Evolutionary conservation across 2,797 vertebrate genomes (phyloP).

Genomic region (Antennarius maculatus): DNA sequence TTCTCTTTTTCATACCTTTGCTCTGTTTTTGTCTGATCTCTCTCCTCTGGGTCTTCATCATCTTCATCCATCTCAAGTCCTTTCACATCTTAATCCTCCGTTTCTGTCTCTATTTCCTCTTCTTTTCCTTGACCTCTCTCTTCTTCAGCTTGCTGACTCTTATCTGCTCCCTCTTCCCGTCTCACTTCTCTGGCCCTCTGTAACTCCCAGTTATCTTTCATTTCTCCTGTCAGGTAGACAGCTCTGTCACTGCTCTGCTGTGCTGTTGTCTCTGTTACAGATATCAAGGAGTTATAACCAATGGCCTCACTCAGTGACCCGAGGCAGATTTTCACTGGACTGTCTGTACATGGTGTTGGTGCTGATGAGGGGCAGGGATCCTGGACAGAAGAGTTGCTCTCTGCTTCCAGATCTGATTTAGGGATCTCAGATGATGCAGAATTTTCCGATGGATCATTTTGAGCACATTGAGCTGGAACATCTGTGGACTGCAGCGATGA

Average conservation of each 20-base stretch:
- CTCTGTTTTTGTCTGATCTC: not conserved
- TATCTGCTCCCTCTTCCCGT: conserved; percentile 5
- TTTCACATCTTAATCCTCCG: not conserved
- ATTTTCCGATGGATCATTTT: conserved; percentile 7
- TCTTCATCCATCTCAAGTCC: not conserved
- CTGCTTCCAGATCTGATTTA: conserved; percentile 6
- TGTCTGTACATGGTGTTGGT: conserved; percentile 1
- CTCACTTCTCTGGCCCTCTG: conserved; percentile 30
- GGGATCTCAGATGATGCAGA: conserved; percentile 7
- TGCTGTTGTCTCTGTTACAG: not conserved
- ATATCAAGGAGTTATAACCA: not conserved
- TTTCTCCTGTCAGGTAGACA: conserved; percentile 58
- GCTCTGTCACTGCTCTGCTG: conserved; percentile 60
- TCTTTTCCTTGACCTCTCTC: not conserved
- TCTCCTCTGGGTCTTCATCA: conserved; percentile 2
- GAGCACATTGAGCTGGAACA: conserved; percentile 1
- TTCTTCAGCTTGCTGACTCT: not conserved
- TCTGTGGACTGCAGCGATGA: conserved; percentile 9
- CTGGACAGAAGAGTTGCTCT: conserved; percentile 14
- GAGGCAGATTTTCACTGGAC: conserved; percentile 41
- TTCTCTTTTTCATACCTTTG: conserved; percentile 11
- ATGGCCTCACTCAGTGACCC: conserved; percentile 48
- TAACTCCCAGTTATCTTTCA: conserved; percentile 53
- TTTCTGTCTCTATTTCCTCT: conserved; percentile 3
- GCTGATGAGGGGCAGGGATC: not conserved